These are phyloP conservation scores for Progne subis DNA, from an alignment of 2,113 vertebrate species.

Conservation along the genomic window DNA sequence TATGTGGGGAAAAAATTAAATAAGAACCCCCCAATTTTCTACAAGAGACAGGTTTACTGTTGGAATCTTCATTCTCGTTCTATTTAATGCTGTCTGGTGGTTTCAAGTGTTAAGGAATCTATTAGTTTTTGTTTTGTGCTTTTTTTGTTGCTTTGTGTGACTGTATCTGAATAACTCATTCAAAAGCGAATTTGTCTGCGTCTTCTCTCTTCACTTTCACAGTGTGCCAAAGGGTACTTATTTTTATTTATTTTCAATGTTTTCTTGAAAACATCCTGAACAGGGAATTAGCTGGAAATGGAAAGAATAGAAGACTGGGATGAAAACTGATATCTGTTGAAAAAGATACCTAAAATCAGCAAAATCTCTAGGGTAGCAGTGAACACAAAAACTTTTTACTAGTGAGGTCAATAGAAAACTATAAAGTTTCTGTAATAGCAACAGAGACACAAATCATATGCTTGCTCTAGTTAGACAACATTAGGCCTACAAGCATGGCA, in stretches of 20 bases:
- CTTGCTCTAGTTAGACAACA: neutral
- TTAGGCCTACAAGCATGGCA: neutral
- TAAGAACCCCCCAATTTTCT: neutral
- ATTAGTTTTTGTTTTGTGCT: neutral
- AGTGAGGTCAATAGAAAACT: neutral
- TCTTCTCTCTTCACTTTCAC: neutral
- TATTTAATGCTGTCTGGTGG: neutral
- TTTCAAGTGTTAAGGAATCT: neutral
- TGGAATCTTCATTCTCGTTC: neutral
- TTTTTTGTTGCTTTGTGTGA: neutral
- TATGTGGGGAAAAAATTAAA: accelerated
- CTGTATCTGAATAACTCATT: neutral
- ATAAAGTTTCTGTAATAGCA: neutral
- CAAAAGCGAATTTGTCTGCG: neutral
- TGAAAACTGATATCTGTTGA: neutral
- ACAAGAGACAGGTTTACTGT: neutral
- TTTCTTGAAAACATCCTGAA: neutral
- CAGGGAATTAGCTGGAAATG: neutral
- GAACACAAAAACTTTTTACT: neutral
- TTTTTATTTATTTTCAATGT: neutral
- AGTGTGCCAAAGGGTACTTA: neutral
- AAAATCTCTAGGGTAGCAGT: neutral
- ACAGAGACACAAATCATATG: neutral
- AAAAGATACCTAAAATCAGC: neutral
- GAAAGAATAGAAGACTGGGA: neutral